Conservation (phyloP, 2,888 invertebrate species). For the Noctua comes region DNA sequence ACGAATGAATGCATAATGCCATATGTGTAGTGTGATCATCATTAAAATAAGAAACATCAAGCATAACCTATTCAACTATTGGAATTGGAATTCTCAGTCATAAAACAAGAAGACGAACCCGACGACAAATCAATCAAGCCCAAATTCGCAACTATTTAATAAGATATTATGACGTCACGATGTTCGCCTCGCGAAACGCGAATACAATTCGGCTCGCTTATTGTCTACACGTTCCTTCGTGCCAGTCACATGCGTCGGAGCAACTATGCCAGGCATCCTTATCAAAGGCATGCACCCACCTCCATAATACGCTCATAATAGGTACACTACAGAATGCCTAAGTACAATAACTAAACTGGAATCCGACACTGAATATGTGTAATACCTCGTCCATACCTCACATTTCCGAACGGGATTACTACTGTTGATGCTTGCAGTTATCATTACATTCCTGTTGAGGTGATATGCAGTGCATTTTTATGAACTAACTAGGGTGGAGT, state of each 20-base stretch:
- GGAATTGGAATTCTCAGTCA: background rate
- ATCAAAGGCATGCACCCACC: conserved; percentile 88
- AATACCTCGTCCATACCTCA: conserved; percentile 79
- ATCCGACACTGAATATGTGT: conserved; percentile 79
- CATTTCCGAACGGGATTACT: conserved; percentile 67
- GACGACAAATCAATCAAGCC: background rate
- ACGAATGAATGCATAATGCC: background rate
- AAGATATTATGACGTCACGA: conserved; percentile 40
- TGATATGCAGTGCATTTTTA: conserved; percentile 28
- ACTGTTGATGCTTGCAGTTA: conserved; percentile 64
- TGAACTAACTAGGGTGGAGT: background rate
- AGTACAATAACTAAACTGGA: conserved; percentile 84
- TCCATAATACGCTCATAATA: conserved; percentile 80
- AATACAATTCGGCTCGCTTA: conserved; percentile 59
- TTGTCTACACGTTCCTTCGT: conserved; percentile 62
- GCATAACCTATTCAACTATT: background rate
- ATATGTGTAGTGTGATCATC: background rate
- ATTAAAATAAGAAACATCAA: background rate
- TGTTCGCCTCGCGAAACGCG: conserved; percentile 40
- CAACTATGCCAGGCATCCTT: conserved; percentile 85
- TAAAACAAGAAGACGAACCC: background rate
- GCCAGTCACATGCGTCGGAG: conserved; percentile 76
- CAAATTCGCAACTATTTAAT: conserved; percentile 7
- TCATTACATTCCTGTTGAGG: conserved; percentile 54
- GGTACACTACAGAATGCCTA: conserved; percentile 79